Percentiles rank a stretch among this genome's conserved stretches.
These are phyloP conservation scores for Lycocerus yunnanus DNA, from an alignment of 2,888 invertebrate species.

Conservation along the genomic window DNA sequence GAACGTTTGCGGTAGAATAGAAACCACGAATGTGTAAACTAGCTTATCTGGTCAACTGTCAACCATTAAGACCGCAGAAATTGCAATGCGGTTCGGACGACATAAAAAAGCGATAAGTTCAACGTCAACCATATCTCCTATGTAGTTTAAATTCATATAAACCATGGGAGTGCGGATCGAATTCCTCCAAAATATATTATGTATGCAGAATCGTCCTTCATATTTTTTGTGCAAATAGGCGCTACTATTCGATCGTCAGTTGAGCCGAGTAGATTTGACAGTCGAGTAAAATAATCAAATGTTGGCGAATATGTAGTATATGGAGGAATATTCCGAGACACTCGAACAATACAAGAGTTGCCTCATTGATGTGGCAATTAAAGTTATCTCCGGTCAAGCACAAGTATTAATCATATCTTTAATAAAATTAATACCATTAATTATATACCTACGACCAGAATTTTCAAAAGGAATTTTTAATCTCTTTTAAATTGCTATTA, in stretches of 20 bases:
- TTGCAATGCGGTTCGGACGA: conserved; percentile 19
- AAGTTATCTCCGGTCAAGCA: not conserved
- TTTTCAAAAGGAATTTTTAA: not conserved
- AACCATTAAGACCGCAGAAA: conserved; percentile 25
- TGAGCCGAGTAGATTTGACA: too few species aligned
- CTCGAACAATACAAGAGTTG: not conserved
- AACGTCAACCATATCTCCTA: conserved; percentile 15
- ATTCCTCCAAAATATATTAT: too few species aligned
- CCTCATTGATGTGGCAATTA: not conserved
- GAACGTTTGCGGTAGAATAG: conserved; percentile 24
- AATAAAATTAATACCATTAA: not conserved
- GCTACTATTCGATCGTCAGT: too few species aligned
- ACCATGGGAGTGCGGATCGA: not conserved
- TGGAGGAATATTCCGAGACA: not conserved
- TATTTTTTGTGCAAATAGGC: too few species aligned
- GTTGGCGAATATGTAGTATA: too few species aligned
- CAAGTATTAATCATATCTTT: not conserved
- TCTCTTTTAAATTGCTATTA: not conserved
- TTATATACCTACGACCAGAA: not conserved
- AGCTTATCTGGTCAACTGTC: conserved; percentile 26
- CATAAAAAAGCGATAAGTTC: conserved; percentile 26
- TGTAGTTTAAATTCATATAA: not conserved
- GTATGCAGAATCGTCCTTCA: too few species aligned
- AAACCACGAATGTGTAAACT: conserved; percentile 27
- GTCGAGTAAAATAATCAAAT: too few species aligned